phyloP scores from a whole-genome alignment of 2,797 vertebrate genomes.

The Pteropus rufus region DNA sequence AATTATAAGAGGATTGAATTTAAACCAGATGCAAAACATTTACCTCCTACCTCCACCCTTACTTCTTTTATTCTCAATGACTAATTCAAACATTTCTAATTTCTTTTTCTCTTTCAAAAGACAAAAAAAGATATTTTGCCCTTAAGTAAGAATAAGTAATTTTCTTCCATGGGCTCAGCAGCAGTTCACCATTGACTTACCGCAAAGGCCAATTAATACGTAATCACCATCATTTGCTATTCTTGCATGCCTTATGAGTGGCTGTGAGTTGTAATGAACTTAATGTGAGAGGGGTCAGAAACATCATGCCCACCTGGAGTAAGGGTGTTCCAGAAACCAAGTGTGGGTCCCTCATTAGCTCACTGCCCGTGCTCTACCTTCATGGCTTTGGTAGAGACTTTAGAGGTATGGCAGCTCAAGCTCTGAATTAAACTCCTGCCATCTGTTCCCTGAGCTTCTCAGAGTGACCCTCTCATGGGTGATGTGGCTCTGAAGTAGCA shows the following conservation, averaged over 20 bases:
- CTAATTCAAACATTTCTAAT: constrained; percentile 72
- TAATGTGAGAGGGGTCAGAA: constrained; percentile 40
- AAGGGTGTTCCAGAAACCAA: constrained; percentile 36
- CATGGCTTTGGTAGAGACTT: constrained; percentile 65
- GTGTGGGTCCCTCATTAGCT: constrained; percentile 73
- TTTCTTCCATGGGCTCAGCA: constrained; percentile 66
- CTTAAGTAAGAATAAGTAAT: constrained; percentile 71
- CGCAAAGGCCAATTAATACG: constrained; percentile 70
- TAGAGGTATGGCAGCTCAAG: constrained; percentile 42
- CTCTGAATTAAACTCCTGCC: constrained; percentile 58
- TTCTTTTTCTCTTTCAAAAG: constrained; percentile 40
- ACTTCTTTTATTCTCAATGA: constrained; percentile 47
- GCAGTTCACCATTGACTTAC: constrained; percentile 52
- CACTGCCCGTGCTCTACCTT: constrained; percentile 61
- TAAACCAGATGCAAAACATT: constrained; percentile 65
- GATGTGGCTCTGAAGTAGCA: not conserved
- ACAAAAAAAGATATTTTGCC: not conserved
- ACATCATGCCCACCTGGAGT: constrained; percentile 55
- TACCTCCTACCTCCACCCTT: not conserved
- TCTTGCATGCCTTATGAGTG: constrained; percentile 52
- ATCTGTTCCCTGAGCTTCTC: constrained; percentile 29
- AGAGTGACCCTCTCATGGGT: constrained; percentile 17
- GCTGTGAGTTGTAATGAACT: not conserved
- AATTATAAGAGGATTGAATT: constrained; percentile 72
- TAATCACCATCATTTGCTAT: constrained; percentile 65